Conservation (phyloP, 2,113 vertebrate genomes). For the Podiceps cristatus region DNA sequence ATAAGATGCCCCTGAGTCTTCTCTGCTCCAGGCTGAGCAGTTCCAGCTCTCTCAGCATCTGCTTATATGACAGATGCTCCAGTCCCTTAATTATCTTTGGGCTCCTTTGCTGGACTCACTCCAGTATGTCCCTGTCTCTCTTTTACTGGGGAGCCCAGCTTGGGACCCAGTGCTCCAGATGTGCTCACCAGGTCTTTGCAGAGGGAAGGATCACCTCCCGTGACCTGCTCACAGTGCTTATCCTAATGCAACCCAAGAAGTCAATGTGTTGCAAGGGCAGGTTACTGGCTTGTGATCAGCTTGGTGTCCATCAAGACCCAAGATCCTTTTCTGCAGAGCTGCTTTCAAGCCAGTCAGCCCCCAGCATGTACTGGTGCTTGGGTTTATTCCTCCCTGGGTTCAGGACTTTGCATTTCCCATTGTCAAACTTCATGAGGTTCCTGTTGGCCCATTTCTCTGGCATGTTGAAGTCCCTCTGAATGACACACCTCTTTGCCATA, state of each 20-base stretch:
- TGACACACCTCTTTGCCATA: background rate
- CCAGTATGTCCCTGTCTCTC: background rate
- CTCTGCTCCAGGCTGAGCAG: background rate
- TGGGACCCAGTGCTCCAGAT: background rate
- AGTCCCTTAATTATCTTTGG: background rate
- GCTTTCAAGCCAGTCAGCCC: background rate
- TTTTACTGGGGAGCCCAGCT: background rate
- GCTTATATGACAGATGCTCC: background rate
- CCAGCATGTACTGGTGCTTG: background rate
- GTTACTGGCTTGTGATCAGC: background rate
- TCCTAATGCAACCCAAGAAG: background rate
- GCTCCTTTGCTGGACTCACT: background rate
- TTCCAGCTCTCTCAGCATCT: background rate
- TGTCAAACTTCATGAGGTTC: background rate
- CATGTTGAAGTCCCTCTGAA: background rate
- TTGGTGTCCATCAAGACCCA: background rate
- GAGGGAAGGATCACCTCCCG: background rate
- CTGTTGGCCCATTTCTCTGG: background rate
- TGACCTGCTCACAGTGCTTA: background rate
- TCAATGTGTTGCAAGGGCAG: fast-evolving
- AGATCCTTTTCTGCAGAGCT: background rate
- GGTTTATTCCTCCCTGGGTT: background rate
- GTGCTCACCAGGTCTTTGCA: background rate
- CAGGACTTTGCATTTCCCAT: background rate
- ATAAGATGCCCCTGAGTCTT: background rate